phyloP scores from a whole-genome alignment of 2,888 invertebrate species.

The Agrotis segetum region DNA sequence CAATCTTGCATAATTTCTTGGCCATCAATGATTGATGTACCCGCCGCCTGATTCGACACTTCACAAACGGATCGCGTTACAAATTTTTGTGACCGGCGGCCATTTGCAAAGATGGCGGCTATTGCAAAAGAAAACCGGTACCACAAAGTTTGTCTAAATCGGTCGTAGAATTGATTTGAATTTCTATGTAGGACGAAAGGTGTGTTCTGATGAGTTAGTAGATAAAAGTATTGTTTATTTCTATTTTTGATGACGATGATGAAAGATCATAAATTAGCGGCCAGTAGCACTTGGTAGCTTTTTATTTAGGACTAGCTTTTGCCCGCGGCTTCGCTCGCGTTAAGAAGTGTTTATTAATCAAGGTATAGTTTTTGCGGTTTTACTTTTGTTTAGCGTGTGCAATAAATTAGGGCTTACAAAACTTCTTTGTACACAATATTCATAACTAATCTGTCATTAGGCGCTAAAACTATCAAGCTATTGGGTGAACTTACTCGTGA shows the following conservation, averaged over 20 bases:
- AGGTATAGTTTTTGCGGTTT: too few species aligned
- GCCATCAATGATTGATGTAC: slow-evolving; percentile 55
- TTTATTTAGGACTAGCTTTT: slow-evolving; percentile 12
- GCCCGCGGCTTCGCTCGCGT: too few species aligned
- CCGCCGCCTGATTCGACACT: slow-evolving; percentile 38
- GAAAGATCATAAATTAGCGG: background rate
- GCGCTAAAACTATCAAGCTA: too few species aligned
- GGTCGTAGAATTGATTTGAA: slow-evolving; percentile 48
- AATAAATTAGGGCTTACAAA: too few species aligned
- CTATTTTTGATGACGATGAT: background rate
- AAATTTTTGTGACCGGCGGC: slow-evolving; percentile 37
- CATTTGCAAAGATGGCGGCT: slow-evolving; percentile 44
- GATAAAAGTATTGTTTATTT: slow-evolving; percentile 7
- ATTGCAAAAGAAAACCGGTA: slow-evolving; percentile 56
- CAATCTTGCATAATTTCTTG: slow-evolving; percentile 49
- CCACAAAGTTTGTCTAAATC: slow-evolving; percentile 46
- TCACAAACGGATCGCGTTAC: slow-evolving; percentile 53
- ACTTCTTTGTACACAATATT: too few species aligned
- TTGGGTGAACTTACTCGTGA: too few species aligned
- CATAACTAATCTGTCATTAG: too few species aligned
- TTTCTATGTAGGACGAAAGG: slow-evolving; percentile 47
- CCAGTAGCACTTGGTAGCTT: background rate
- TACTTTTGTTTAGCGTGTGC: too few species aligned
- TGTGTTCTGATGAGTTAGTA: slow-evolving; percentile 30
- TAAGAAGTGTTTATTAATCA: too few species aligned